phyloP scores from a whole-genome alignment of 2,113 vertebrate species.

The Cryptotis parvus region DNA sequence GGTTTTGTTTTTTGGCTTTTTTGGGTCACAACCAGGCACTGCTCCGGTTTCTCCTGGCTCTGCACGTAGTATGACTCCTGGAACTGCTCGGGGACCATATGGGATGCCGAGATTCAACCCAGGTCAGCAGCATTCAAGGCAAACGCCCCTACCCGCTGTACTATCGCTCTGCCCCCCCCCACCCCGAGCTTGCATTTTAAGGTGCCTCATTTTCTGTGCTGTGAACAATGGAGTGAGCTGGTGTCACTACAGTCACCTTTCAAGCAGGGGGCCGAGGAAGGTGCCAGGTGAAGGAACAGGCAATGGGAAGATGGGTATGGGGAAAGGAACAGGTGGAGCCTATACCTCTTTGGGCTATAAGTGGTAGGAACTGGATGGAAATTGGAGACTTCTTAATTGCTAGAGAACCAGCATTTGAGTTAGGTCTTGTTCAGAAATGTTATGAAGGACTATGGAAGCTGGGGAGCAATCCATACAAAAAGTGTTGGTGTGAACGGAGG shows the following conservation, averaged over 20 bases:
- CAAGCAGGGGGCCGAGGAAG: not conserved
- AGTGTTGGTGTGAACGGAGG: not conserved
- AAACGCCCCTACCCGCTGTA: too few species aligned
- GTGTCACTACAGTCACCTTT: not conserved
- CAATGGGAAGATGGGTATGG: not conserved
- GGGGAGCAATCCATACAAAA: not conserved
- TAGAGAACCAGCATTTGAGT: not conserved
- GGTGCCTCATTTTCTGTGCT: not conserved
- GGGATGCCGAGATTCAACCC: too few species aligned
- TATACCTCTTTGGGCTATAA: not conserved
- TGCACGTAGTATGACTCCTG: too few species aligned
- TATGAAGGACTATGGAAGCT: not conserved
- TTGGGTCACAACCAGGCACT: too few species aligned
- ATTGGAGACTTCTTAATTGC: not conserved
- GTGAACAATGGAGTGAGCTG: not conserved
- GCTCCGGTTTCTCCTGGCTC: too few species aligned
- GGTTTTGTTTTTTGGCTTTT: too few species aligned
- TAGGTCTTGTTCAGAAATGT: not conserved
- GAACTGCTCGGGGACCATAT: too few species aligned
- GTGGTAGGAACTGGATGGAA: not conserved
- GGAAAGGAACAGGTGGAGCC: too few species aligned
- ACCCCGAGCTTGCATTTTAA: not conserved
- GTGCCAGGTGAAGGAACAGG: not conserved
- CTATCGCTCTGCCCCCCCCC: too few species aligned
- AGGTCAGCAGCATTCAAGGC: too few species aligned